Percentiles rank a stretch among this genome's conserved stretches.
Conservation (phyloP, 2,797 vertebrate genomes). For the Gymnoscopelus braueri region DNA sequence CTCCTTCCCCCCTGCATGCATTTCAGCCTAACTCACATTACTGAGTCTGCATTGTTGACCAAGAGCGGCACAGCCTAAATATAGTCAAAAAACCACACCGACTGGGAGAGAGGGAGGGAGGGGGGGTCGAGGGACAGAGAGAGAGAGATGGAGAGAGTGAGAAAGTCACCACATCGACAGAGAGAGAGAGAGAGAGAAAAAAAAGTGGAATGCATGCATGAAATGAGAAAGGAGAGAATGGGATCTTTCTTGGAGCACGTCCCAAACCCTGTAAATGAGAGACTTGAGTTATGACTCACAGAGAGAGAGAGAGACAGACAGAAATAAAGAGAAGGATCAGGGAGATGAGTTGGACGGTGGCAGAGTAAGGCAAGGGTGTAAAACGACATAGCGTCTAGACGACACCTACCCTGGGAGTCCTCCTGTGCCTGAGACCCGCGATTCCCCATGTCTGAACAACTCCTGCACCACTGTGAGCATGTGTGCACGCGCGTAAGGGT, state of each 20-base stretch:
- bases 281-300: constrained; percentile 40
- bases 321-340: not conserved
- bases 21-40: constrained; percentile 82
- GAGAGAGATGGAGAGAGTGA: constrained; percentile 26
- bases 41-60: constrained; percentile 82
- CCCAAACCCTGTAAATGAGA: constrained; percentile 49
- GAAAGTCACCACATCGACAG: constrained; percentile 57
- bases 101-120: constrained; percentile 50
- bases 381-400: constrained; percentile 16
- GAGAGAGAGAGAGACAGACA: constrained; percentile 14
- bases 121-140: constrained; percentile 58
- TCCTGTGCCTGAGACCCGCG: constrained; percentile 71
- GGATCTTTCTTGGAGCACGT: constrained; percentile 51
- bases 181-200: constrained; percentile 27
- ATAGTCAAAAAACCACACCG: constrained; percentile 85
- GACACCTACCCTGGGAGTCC: constrained; percentile 77
- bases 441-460: constrained; percentile 75
- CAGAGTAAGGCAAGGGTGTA: not conserved
- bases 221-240: constrained; percentile 44
- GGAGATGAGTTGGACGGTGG: too few species aligned
- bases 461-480: constrained; percentile 18
- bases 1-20: constrained; percentile 46
- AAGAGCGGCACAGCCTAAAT: constrained; percentile 86
- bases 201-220: constrained; percentile 28
- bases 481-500: constrained; percentile 10